phyloP scores from a whole-genome alignment of 2,797 vertebrate genomes.

The Syncerus caffer region DNA sequence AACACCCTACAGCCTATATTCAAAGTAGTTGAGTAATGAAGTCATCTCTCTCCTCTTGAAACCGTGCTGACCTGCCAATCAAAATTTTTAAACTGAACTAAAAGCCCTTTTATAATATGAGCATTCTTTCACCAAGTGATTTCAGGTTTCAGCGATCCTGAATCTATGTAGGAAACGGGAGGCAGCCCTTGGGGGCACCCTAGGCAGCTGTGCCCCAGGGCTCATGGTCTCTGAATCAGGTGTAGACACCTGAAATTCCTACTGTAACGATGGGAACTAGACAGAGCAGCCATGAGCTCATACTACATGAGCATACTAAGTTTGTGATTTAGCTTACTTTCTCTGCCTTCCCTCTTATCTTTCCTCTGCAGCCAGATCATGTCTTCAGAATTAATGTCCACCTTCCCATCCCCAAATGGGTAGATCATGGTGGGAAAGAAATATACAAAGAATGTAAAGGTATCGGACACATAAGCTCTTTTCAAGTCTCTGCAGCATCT shows the following conservation, averaged over 20 bases:
- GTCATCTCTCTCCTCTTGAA: neutral
- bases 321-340: neutral
- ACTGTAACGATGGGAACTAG: neutral
- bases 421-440: neutral
- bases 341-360: neutral
- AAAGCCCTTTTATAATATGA: conserved; percentile 15
- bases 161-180: neutral
- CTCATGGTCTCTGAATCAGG: neutral
- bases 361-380: neutral
- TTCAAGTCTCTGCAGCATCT: neutral
- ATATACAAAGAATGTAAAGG: neutral
- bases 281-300: neutral
- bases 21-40: neutral
- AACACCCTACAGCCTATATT: neutral
- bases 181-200: neutral
- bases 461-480: neutral
- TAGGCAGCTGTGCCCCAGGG: neutral
- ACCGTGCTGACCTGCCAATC: conserved; percentile 2
- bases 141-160: neutral
- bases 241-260: neutral
- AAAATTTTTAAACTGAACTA: neutral
- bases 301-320: too few relatives aligned
- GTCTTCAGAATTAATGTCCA: neutral
- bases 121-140: neutral
- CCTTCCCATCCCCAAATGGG: neutral